A percentile compares a stretch with the other conserved stretches of the same genome.
Conservation (phyloP, 2,113 vertebrate genomes). For the Microcebus tavaratra region DNA sequence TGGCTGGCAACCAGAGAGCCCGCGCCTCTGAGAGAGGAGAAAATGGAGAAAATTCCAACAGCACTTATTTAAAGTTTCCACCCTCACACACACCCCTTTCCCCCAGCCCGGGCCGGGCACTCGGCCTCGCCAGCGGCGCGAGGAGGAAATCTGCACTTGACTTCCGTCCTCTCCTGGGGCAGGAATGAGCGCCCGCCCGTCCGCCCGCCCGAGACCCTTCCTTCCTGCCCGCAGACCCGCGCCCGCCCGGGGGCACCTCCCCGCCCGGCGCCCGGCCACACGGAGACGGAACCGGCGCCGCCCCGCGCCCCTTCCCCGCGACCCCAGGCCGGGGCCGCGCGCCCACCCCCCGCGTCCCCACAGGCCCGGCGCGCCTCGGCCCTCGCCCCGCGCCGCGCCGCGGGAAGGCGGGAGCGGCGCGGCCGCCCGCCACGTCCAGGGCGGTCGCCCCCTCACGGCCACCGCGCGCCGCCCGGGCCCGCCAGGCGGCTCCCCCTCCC, state of each 20-base stretch:
- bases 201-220: background rate
- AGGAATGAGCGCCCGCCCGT: background rate
- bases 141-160: conserved; percentile 11
- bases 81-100: conserved; percentile 3
- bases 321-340: background rate
- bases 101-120: background rate
- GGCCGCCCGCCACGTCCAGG: background rate
- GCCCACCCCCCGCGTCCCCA: background rate
- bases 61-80: conserved; percentile 66
- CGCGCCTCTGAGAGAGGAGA: background rate
- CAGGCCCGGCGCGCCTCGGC: background rate
- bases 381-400: background rate
- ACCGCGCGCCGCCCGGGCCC: background rate
- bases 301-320: background rate
- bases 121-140: background rate
- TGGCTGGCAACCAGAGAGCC: background rate
- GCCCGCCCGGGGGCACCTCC: background rate
- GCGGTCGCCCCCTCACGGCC: background rate
- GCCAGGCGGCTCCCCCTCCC: background rate
- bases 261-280: background rate
- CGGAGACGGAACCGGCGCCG: background rate
- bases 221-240: background rate
- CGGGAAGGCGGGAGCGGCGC: background rate
- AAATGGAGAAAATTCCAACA: background rate
- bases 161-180: conserved; percentile 45